Evolutionary conservation across 2,797 vertebrate species (phyloP).

Genomic region (Crypturellus tataupa): DNA sequence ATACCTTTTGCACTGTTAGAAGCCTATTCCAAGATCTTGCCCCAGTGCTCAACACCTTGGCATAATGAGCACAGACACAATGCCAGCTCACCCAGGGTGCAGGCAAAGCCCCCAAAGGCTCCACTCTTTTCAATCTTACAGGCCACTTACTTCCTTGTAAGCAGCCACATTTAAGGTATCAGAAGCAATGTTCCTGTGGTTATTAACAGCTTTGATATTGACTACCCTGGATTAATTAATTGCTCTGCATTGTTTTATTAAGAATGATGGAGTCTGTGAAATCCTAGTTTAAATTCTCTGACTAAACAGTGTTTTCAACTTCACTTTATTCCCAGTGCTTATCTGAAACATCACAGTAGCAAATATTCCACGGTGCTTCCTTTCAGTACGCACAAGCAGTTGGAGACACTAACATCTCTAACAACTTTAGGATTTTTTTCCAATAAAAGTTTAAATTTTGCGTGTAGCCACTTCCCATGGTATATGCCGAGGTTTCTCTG

Average conservation of each 20-base stretch:
- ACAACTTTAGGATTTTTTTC: too few relatives aligned
- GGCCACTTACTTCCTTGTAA: background rate
- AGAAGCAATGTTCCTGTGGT: background rate
- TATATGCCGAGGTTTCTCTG: background rate
- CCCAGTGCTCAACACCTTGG: background rate
- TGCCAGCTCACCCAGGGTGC: background rate
- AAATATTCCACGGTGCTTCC: background rate
- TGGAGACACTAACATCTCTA: background rate
- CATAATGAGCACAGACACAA: too few relatives aligned
- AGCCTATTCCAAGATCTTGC: background rate
- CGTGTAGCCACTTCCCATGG: background rate
- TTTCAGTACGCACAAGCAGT: background rate
- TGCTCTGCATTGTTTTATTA: background rate
- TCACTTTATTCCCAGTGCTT: background rate
- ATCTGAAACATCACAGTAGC: too few relatives aligned
- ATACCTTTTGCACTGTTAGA: background rate
- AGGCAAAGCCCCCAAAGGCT: background rate
- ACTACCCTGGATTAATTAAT: background rate
- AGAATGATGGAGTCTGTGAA: background rate
- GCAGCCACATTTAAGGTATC: background rate
- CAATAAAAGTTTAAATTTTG: too few relatives aligned
- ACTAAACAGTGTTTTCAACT: background rate
- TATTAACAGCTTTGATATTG: slow-evolving; percentile 2
- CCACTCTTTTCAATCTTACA: background rate
- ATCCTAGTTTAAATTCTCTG: background rate